Conservation (phyloP, 2,797 vertebrate genomes). For the Trichosurus vulpecula region DNA sequence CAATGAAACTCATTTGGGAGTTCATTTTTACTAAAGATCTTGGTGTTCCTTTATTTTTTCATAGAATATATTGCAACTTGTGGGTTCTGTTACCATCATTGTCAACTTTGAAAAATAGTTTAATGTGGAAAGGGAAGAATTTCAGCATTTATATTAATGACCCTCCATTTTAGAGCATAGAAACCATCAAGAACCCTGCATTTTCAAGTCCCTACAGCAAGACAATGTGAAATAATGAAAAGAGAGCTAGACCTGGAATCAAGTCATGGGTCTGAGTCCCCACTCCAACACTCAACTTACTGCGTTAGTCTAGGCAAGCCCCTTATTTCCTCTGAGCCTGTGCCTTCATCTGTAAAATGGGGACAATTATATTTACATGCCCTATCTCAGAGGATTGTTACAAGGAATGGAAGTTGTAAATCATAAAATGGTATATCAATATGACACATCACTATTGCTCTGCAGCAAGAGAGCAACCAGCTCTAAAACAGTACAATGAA, state of each 20-base stretch:
- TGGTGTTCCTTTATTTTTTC: background rate
- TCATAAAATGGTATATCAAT: background rate
- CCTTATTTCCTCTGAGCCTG: background rate
- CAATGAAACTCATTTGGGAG: background rate
- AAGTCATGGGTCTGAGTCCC: background rate
- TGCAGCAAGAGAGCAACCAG: background rate
- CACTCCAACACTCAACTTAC: background rate
- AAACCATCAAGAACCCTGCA: background rate
- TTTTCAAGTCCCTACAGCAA: background rate
- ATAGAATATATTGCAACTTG: background rate
- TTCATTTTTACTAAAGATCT: background rate
- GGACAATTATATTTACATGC: background rate
- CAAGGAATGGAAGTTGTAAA: background rate
- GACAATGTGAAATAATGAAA: background rate
- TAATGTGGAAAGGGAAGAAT: background rate
- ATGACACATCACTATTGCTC: background rate
- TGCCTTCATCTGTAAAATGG: background rate
- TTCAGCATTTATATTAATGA: background rate
- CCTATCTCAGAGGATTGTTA: background rate
- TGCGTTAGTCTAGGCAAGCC: background rate
- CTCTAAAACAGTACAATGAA: background rate
- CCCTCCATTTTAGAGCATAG: background rate
- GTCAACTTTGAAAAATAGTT: background rate
- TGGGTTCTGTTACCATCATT: background rate
- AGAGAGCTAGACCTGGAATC: background rate